Conservation (phyloP, 2,888 invertebrate species). For the Tenthredo livida region DNA sequence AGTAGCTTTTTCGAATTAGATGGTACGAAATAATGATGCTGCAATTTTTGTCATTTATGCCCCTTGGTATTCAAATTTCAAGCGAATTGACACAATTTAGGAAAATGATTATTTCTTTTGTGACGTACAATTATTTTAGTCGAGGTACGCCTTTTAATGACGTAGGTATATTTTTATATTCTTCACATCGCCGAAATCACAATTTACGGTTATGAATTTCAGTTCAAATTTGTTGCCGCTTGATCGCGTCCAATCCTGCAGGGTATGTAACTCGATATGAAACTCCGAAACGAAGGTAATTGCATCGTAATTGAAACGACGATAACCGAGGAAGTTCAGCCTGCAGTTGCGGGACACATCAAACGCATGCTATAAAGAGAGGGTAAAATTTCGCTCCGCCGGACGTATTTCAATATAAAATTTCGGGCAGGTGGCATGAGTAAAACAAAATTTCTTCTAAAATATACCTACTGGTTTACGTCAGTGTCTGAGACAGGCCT, state of each 20-base stretch:
- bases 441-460: neutral
- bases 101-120: neutral
- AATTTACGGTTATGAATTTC: neutral
- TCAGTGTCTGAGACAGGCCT: conserved; percentile 1
- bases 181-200: neutral
- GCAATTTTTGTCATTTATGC: too few species aligned
- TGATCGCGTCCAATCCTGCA: conserved; percentile 21
- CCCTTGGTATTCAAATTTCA: too few species aligned
- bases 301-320: conserved; percentile 44
- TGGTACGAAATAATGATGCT: too few species aligned
- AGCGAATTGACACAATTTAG: neutral
- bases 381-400: neutral
- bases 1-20: too few species aligned
- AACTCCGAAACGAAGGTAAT: conserved; percentile 23
- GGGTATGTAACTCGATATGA: conserved; percentile 8
- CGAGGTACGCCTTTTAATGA: neutral
- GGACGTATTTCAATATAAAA: neutral
- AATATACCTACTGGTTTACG: neutral
- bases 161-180: neutral
- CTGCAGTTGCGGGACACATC: conserved; percentile 1
- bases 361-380: neutral
- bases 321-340: neutral
- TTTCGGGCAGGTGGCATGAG: conserved; percentile 8
- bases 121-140: neutral
- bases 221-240: neutral